Percentiles rank a stretch among this genome's conserved stretches.
Conservation (phyloP, 2,113 vertebrate species). For the Podarcis raffonei region DNA sequence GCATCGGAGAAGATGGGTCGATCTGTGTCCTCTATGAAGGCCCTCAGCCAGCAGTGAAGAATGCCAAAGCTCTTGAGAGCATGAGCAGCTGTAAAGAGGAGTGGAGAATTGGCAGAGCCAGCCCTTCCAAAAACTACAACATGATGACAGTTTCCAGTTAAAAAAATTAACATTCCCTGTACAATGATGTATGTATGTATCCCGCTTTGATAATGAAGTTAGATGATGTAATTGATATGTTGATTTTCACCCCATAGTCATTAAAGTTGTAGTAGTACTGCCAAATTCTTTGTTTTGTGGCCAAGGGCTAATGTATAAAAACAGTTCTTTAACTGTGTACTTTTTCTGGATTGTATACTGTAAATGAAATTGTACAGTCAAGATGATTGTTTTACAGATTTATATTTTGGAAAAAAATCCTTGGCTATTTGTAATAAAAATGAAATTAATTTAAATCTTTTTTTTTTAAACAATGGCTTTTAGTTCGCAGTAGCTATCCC, state of each 20-base stretch:
- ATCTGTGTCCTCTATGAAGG: slow-evolving; percentile 80
- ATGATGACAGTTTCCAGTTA: slow-evolving; percentile 80
- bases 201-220: slow-evolving; percentile 38
- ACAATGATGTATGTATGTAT: slow-evolving; percentile 56
- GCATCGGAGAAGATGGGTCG: slow-evolving; percentile 81
- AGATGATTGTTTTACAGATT: slow-evolving; percentile 71
- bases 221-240: slow-evolving; percentile 50
- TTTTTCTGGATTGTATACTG: slow-evolving; percentile 63
- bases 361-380: slow-evolving; percentile 76
- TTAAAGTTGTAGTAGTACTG: slow-evolving; percentile 62
- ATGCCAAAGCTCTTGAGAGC: slow-evolving; percentile 55
- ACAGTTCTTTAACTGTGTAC: slow-evolving; percentile 59
- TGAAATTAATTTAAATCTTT: slow-evolving; percentile 61
- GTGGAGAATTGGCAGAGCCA: slow-evolving; percentile 70
- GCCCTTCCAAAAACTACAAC: slow-evolving; percentile 73
- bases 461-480: slow-evolving; percentile 39
- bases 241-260: slow-evolving; percentile 40
- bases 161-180: slow-evolving; percentile 52
- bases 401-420: slow-evolving; percentile 71
- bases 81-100: slow-evolving; percentile 72
- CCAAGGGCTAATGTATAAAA: slow-evolving; percentile 67
- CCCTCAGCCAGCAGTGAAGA: slow-evolving; percentile 43
- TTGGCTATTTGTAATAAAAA: slow-evolving; percentile 75
- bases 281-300: slow-evolving; percentile 64
- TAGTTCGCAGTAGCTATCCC: slow-evolving; percentile 38